phyloP scores from a whole-genome alignment of 2,888 invertebrate species.

The Bimastos eiseni region DNA sequence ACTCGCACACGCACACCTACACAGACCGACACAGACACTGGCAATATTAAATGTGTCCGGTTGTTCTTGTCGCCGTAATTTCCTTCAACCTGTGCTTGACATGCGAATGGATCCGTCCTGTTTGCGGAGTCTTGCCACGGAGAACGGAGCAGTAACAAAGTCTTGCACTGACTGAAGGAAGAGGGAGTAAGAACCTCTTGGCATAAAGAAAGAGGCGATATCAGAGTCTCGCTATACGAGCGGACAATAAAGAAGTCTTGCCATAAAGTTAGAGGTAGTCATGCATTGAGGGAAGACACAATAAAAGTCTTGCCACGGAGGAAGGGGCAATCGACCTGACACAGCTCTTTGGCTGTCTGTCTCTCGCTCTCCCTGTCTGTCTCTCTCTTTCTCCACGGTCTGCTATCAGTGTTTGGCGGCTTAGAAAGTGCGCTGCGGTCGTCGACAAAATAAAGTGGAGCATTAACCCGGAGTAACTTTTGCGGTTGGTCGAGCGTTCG shows the following conservation, averaged over 20 bases:
- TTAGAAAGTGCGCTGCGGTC: neutral
- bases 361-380: no score
- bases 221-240: no score
- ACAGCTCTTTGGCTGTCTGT: no score
- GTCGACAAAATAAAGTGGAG: neutral
- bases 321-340: no score
- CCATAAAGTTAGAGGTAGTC: no score
- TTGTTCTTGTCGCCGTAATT: neutral
- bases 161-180: neutral
- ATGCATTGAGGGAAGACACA: no score
- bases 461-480: slow-evolving; percentile 13
- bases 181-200: neutral
- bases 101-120: neutral
- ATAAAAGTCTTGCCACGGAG: neutral
- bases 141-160: neutral
- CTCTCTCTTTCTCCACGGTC: neutral
- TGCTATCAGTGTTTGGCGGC: slow-evolving; percentile 13
- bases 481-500: slow-evolving; percentile 6
- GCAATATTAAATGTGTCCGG: neutral
- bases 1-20: neutral
- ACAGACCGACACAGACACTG: neutral
- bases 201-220: neutral
- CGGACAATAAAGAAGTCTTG: neutral
- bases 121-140: neutral
- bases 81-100: neutral